Evolutionary conservation across 2,888 invertebrate genomes (phyloP), one percentile per base, ranked within the genome.

Genomic region (Synanthedon tipuliformis): DNA sequence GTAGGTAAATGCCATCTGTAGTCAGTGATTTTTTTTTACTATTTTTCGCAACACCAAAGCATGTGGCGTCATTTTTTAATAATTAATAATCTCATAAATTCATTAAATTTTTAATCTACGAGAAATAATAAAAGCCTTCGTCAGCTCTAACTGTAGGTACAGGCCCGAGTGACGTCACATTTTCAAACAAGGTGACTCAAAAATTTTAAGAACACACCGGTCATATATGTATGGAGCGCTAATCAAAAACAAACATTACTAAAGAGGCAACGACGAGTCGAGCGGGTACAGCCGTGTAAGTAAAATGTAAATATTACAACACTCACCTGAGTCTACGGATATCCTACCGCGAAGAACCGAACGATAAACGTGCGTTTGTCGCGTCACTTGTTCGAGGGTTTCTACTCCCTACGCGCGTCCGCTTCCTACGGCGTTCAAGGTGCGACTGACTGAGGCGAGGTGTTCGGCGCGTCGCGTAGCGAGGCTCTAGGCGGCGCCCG

Each of bases 311-410:
- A 73, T 63, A 73, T 71, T 69, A 66, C 65, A 63, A 69, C 68
- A 77, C 78, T 78, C 58, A 79, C 79, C 77, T 70, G 59, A 57
- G 69, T 67, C 62, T 65, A 67, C 69, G 74, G 77, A 78, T 80
- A 81, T 81, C 81, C 82, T 75, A 73, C 71, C 68, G 72, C 70
- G 71, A 77, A 76, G 71, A 77, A 76, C 73, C 74, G 62, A 67
- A 66, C 74, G 81, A 78, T 79, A 82, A 80, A 75, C 73, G 71
- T 78, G 71, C 23, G 5, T 23, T 78, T 81, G 64, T 64, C 68
- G 68, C 70, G 68, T 68, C 76, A 78, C 74, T 71, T 58, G 61
- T 59, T 64, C 56, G 56, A 49, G 72, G 80, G 76, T 65, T 73
- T 64, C 63, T 57, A 18, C 72, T 61, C 34, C 8, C 34, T 56